A percentile compares a stretch with the other conserved stretches of the same genome.
Conservation (phyloP, 2,113 vertebrate genomes). For the Daubentonia madagascariensis region DNA sequence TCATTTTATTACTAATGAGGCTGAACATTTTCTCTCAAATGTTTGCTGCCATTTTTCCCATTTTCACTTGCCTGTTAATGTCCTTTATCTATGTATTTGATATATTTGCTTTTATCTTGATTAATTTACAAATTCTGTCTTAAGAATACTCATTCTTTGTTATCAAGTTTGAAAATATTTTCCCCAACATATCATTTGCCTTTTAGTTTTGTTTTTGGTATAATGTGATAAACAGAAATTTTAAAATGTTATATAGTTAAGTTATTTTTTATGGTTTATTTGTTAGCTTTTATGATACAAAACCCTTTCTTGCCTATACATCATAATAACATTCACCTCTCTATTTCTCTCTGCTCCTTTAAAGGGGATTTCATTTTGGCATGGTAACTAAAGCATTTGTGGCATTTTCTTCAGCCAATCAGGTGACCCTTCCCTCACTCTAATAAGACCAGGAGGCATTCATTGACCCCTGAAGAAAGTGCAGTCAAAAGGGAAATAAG, state of each 20-base stretch:
- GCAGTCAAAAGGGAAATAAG: not conserved
- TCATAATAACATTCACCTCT: not conserved
- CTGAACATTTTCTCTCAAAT: not conserved
- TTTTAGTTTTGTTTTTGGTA: not conserved
- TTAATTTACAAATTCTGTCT: not conserved
- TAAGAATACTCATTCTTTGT: not conserved
- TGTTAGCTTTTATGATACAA: not conserved
- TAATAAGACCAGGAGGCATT: fast-evolving
- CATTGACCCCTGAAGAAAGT: not conserved
- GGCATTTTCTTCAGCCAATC: not conserved
- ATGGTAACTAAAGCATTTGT: too few species aligned
- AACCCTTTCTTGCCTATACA: not conserved
- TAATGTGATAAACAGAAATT: not conserved
- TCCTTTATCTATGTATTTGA: not conserved
- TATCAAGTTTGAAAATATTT: not conserved
- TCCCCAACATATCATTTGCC: not conserved
- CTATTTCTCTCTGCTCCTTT: not conserved
- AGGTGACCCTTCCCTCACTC: not conserved
- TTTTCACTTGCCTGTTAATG: not conserved
- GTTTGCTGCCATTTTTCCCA: not conserved
- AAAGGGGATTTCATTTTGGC: not conserved
- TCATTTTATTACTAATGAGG: not conserved
- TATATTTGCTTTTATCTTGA: not conserved
- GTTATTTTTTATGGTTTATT: not conserved
- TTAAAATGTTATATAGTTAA: not conserved